These are phyloP conservation scores for Pituophis catenifer DNA, from an alignment of 2,113 vertebrate species.

Conservation along the genomic window DNA sequence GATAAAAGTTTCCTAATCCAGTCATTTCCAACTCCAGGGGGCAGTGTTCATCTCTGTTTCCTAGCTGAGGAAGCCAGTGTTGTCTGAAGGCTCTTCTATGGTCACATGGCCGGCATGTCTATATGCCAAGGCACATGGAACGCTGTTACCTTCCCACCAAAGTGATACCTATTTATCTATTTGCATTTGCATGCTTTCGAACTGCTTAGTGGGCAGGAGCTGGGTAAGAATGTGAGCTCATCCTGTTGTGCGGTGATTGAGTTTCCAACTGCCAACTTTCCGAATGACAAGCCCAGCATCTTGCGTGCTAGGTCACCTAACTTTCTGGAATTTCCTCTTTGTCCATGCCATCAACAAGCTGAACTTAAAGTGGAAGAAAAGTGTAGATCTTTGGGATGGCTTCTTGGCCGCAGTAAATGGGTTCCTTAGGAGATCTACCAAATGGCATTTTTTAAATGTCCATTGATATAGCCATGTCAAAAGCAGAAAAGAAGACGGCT, in stretches of 20 bases:
- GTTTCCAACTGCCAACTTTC: not conserved
- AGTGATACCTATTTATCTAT: not conserved
- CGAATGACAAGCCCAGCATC: not conserved
- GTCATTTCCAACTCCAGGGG: not conserved
- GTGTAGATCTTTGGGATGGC: not conserved
- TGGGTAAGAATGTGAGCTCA: not conserved
- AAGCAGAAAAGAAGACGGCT: not conserved
- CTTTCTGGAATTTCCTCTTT: not conserved
- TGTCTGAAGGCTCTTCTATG: not conserved
- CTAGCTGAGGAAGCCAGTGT: not conserved
- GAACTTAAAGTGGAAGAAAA: not conserved
- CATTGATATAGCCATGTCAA: not conserved
- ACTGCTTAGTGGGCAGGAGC: not conserved
- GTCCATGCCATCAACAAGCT: not conserved
- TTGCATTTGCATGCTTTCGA: not conserved
- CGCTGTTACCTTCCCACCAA: not conserved
- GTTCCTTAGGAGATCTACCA: not conserved
- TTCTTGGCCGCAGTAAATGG: not conserved
- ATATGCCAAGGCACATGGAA: not conserved
- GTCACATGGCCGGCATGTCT: not conserved
- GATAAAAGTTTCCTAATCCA: not conserved
- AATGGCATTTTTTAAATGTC: not conserved
- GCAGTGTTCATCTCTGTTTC: not conserved
- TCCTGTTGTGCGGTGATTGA: not conserved
- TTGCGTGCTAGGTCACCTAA: not conserved